Evolutionary conservation across 2,113 vertebrate species (phyloP), one percentile per base, ranked within the genome.

Genomic region (Polyodon spathula): DNA sequence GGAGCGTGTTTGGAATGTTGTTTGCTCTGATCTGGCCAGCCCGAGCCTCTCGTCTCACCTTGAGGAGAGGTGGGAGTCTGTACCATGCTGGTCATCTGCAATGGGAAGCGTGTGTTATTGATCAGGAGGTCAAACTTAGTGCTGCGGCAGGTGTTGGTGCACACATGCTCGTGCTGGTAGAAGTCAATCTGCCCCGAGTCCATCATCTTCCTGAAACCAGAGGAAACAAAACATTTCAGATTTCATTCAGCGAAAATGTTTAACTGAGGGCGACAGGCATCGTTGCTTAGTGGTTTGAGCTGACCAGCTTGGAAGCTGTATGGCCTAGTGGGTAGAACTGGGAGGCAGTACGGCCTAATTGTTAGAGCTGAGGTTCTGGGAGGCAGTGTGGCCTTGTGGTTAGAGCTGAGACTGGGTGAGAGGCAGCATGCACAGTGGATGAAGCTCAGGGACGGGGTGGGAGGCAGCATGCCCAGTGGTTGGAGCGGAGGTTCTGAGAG

Each of bases 101-200:
- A 84, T 0, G 92, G 89, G 66, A 92, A 82, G 60, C 89, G 81
- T 8, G 90, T 83, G 1, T 86, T 93, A 86, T 88, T 93, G 77
- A 94, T 92, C 68, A 93, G 84, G 73, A 94, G 88, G 67, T 97
- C 92, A 37, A 93, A 96, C 72, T 97, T 97, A 67, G 93, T 93
- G 80, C 94, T 97, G 74, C 93, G 87, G 71, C 94, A 97, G 55
- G 93, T 97, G 82, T 95, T 97, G 79, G 92, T 94, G 77, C 94
- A 97, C 58, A 97, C 89, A 4, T 89, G 88, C 74, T 93, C 90
- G 0, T 97, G 94, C 61, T 93, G 94, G 79, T 93, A 97, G 76
- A 97, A 97, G 72, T 97, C 94, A 40, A 97, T 93, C 76, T 97
- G 92, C 52, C 93, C 94, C 0, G 91, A 95, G 72, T 97, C 93